Evolutionary conservation across 2,888 invertebrate species (phyloP).

Genomic region (Apocheima hispidaria): DNA sequence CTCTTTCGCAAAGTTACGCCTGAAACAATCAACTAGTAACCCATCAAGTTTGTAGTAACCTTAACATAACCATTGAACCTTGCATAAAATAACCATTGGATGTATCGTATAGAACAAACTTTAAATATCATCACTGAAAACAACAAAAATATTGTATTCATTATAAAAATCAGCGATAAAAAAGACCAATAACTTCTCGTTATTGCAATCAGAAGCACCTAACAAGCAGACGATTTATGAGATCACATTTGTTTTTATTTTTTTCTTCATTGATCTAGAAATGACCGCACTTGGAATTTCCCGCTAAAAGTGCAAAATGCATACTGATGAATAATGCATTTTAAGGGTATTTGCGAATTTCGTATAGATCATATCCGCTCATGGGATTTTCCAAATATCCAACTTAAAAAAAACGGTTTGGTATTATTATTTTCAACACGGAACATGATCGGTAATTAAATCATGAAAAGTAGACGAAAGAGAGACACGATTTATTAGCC

Average conservation of each 20-base stretch:
- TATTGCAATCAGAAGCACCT: not conserved
- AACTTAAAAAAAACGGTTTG: too few species aligned
- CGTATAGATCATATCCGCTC: too few species aligned
- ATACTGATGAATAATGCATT: not conserved
- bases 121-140: not conserved
- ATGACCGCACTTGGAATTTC: conserved; percentile 10
- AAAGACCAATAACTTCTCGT: conserved; percentile 4
- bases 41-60: too few species aligned
- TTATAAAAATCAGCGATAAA: not conserved
- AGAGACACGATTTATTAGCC: too few species aligned
- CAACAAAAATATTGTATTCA: not conserved
- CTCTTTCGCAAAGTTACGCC: too few species aligned
- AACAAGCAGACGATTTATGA: conserved; percentile 15
- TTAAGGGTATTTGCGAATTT: not conserved
- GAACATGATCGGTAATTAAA: too few species aligned
- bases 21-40: too few species aligned
- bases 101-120: not conserved
- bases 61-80: too few species aligned
- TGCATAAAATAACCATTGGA: too few species aligned
- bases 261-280: conserved; percentile 7
- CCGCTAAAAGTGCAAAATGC: not conserved
- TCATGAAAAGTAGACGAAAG: too few species aligned
- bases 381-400: too few species aligned
- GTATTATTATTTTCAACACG: too few species aligned
- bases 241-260: conserved; percentile 2